Base-by-base conservation (phyloP, 2,888 invertebrate genomes). In the Dinocampus coccinellae region DNA sequence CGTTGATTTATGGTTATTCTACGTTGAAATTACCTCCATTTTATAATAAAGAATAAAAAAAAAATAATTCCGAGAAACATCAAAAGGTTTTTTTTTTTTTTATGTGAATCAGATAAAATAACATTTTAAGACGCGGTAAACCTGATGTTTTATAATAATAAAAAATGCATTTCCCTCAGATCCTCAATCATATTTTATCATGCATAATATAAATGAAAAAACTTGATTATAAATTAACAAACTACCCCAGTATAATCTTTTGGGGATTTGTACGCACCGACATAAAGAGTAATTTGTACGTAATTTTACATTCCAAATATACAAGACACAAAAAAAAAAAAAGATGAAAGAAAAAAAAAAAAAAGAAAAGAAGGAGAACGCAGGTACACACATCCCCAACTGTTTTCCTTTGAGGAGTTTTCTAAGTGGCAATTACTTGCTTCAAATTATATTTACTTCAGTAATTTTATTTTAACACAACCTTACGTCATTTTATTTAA, bases 381-480 rank as follows among this genome's bases (percentile, higher is more conserved):
- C n/a, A n/a, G n/a, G 58, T 57, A 34, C 66, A 63, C 39, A 33
- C 58, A 62, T 7, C 13, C 13, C 9, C 3, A 47, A 10, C 64
- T 22, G 62, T 33, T 22, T 55, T 13, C 36, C 57, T 69, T 52
- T 75, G 67, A 71, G 73, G 73, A 73, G 72, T 73, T 77, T 81
- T 68, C 76, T 77, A 77, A 83, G 83, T 83, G 83, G 80, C 81
- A 83, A 83, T 83, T 83, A 83, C 82, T 77, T 77, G 74, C 76
- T 72, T 76, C 76, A 70, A 82, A 83, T 83, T 83, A 82, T 39
- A 2, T 78, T 81, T 79, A 80, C 82, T 80, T 75, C 76, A 77
- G 77, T 81, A 80, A 82, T 81, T 82, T 82, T 77, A 80, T 80
- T 78, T 76, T 70, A 60, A 34, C 34, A 2, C 33, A 26, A 26